These are phyloP conservation scores for Stramonita haemastoma DNA, from an alignment of 2,888 invertebrate species.

Conservation along the genomic window DNA sequence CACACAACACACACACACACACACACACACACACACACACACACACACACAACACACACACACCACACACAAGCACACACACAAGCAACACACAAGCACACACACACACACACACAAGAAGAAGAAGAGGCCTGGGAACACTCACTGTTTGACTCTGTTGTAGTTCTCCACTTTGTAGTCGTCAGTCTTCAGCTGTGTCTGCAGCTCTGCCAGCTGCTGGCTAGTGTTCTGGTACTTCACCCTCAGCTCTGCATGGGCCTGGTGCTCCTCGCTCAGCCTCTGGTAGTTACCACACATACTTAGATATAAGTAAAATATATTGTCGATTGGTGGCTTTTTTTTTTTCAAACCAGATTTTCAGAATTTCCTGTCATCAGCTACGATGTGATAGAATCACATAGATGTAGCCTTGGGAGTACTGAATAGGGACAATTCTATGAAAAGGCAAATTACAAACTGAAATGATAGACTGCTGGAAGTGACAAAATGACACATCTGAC, in stretches of 20 bases:
- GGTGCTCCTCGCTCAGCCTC: slow-evolving; percentile 70
- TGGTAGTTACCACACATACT: slow-evolving; percentile 46
- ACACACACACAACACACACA: neutral
- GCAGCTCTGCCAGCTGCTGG: slow-evolving; percentile 67
- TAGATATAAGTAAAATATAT: neutral
- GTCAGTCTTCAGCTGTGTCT: slow-evolving; percentile 68
- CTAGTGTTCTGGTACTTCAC: slow-evolving; percentile 71
- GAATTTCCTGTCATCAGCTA: no score
- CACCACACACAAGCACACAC: neutral
- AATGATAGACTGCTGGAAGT: no score
- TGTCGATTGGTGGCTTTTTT: no score
- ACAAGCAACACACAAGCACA: neutral
- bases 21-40: neutral
- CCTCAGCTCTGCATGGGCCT: slow-evolving; percentile 68
- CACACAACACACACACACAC: neutral
- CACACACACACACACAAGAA: neutral
- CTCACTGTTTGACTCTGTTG: slow-evolving; percentile 73
- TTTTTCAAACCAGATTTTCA: no score
- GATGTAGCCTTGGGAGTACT: no score
- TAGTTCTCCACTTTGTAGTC: slow-evolving; percentile 76
- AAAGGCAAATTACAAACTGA: no score
- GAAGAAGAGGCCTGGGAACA: neutral
- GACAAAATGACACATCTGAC: no score
- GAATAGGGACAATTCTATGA: no score
- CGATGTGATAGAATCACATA: no score